Evolutionary conservation across 1,140 invertebrate genomes (phyloP).

Genomic region (Drosophila mayri): DNA sequence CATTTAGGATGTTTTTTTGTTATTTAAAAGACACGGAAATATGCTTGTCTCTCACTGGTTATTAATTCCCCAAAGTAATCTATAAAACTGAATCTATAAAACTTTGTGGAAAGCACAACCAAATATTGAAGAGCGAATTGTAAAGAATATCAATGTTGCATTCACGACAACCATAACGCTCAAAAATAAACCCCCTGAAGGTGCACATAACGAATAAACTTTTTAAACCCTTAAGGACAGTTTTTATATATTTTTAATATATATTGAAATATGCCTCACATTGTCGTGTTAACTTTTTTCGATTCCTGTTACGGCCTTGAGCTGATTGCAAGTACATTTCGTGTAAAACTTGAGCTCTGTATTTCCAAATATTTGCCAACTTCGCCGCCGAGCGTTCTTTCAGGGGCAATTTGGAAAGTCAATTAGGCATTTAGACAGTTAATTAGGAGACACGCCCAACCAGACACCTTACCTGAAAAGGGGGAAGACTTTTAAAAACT

Average conservation of each 20-base stretch:
- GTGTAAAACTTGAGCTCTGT: conserved; percentile 4
- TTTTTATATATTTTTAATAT: neutral
- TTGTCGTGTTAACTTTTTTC: too few relatives aligned
- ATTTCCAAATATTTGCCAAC: conserved; percentile 38
- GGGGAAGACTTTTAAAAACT: conserved; percentile 76
- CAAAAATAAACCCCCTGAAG: neutral
- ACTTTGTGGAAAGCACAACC: neutral
- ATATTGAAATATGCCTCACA: neutral
- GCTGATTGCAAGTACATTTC: conserved; percentile 5
- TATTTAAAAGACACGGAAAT: too few relatives aligned
- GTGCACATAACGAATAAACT: neutral
- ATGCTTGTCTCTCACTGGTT: too few relatives aligned
- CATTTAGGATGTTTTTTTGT: too few relatives aligned
- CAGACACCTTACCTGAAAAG: conserved; percentile 20
- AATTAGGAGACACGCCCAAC: conserved; percentile 43
- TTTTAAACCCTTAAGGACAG: neutral
- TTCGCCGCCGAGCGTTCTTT: neutral
- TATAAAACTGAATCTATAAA: neutral
- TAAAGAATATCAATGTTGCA: neutral
- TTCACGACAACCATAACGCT: neutral
- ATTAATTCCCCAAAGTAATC: neutral
- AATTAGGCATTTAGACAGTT: conserved; percentile 61
- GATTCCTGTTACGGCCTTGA: conserved; percentile 4
- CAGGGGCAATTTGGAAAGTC: conserved; percentile 24
- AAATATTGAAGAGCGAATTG: neutral